Conservation (phyloP, 1,140 invertebrate genomes). For the Drosophila teissieri region DNA sequence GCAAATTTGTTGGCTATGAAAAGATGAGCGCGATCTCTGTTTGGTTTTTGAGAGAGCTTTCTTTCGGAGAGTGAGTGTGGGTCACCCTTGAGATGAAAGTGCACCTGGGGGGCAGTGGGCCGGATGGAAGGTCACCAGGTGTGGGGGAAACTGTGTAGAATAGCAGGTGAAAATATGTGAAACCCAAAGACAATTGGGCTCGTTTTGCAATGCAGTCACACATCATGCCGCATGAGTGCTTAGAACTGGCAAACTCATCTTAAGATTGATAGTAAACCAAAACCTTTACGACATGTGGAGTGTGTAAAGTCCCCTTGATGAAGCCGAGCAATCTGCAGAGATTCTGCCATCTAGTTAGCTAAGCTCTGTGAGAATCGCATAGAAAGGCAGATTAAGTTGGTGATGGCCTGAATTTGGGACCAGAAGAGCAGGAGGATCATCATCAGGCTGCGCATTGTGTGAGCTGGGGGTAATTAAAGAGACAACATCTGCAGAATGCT, state of each 20-base stretch:
- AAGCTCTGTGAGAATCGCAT: slow-evolving; percentile 7
- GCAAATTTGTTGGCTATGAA: not conserved
- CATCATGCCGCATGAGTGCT: too few relatives aligned
- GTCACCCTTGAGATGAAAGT: slow-evolving; percentile 39
- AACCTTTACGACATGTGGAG: not conserved
- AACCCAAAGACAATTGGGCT: too few relatives aligned
- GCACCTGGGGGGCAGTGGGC: slow-evolving; percentile 34
- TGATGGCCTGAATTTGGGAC: slow-evolving; percentile 36
- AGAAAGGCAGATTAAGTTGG: slow-evolving; percentile 13
- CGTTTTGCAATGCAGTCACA: too few relatives aligned
- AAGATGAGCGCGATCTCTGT: slow-evolving; percentile 4
- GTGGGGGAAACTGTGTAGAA: slow-evolving; percentile 5
- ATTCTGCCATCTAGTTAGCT: not conserved
- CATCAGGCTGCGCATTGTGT: slow-evolving; percentile 23
- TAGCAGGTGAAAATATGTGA: slow-evolving; percentile 20
- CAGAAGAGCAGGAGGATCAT: slow-evolving; percentile 8
- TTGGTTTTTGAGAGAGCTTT: slow-evolving; percentile 7
- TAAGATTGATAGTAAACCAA: not conserved
- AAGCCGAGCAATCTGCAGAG: too few relatives aligned
- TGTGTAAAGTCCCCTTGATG: not conserved
- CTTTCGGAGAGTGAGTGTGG: slow-evolving; percentile 1
- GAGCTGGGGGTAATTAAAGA: slow-evolving; percentile 68
- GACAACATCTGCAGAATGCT: slow-evolving; percentile 69
- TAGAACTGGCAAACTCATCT: too few relatives aligned
- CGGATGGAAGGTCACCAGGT: slow-evolving; percentile 30